A percentile compares a stretch with the other conserved stretches of the same genome.
Conservation (phyloP, 1,140 invertebrate genomes). For the Venturia canescens region DNA sequence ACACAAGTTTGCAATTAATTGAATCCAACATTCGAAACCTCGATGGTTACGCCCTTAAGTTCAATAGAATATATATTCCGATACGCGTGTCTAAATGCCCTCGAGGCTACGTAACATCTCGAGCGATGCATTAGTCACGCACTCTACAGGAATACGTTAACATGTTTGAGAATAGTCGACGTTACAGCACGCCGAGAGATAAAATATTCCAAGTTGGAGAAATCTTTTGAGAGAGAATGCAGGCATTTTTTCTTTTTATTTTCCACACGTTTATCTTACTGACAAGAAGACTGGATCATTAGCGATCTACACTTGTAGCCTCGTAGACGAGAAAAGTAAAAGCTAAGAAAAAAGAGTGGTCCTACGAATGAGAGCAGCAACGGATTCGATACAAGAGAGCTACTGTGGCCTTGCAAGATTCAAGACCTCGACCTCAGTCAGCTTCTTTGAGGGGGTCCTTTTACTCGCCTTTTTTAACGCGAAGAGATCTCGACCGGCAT, state of each 20-base stretch:
- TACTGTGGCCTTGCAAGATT: neutral
- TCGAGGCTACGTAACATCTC: neutral
- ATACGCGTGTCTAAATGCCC: neutral
- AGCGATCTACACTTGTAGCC: neutral
- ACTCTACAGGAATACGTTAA: neutral
- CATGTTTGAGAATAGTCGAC: neutral
- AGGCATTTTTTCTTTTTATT: neutral
- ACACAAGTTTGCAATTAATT: too few relatives aligned
- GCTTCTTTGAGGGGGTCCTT: neutral
- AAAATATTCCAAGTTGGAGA: slow-evolving; percentile 9
- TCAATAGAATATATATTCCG: neutral
- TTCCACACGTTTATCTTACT: neutral
- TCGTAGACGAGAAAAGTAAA: neutral
- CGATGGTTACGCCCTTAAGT: too few relatives aligned
- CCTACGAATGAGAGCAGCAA: neutral
- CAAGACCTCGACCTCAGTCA: neutral
- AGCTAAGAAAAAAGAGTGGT: neutral
- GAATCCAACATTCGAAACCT: too few relatives aligned
- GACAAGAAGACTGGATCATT: neutral
- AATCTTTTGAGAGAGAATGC: neutral
- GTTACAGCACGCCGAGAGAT: neutral
- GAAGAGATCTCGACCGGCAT: neutral
- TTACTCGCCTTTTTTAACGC: neutral
- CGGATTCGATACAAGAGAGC: neutral
- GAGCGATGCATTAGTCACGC: slow-evolving; percentile 11